phyloP scores from a whole-genome alignment of 2,888 invertebrate species.

The Mythimna impura region DNA sequence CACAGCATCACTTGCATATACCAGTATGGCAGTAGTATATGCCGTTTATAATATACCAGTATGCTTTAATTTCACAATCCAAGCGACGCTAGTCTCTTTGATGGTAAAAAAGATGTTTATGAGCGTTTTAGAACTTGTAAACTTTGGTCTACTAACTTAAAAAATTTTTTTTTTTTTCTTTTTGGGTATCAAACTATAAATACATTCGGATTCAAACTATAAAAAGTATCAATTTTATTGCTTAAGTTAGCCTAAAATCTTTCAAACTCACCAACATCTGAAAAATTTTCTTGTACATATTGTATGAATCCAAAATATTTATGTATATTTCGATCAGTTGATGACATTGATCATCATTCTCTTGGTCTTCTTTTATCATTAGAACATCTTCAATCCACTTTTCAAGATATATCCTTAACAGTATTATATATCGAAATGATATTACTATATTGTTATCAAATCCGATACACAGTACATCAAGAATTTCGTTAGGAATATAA shows the following conservation, averaged over 20 bases:
- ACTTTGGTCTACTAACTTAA: too few relatives aligned
- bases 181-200: too few relatives aligned
- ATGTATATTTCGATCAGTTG: neutral
- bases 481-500: neutral
- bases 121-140: too few relatives aligned
- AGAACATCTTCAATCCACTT: constrained; percentile 8
- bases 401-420: constrained; percentile 17
- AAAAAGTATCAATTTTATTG: too few relatives aligned
- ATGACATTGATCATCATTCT: neutral
- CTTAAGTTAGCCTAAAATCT: neutral
- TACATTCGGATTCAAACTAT: too few relatives aligned
- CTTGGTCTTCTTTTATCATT: neutral
- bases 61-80: too few relatives aligned
- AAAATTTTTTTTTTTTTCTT: too few relatives aligned
- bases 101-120: too few relatives aligned
- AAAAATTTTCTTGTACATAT: constrained; percentile 22
- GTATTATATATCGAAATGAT: constrained; percentile 6
- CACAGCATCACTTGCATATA: too few relatives aligned
- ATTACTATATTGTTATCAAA: constrained; percentile 11
- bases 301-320: constrained; percentile 18
- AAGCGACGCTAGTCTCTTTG: too few relatives aligned
- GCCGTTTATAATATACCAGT: too few relatives aligned
- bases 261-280: constrained; percentile 14
- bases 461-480: neutral
- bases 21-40: too few relatives aligned